These are phyloP conservation scores for Gallirallus australis DNA, from an alignment of 2,797 vertebrate species.

Conservation along the genomic window DNA sequence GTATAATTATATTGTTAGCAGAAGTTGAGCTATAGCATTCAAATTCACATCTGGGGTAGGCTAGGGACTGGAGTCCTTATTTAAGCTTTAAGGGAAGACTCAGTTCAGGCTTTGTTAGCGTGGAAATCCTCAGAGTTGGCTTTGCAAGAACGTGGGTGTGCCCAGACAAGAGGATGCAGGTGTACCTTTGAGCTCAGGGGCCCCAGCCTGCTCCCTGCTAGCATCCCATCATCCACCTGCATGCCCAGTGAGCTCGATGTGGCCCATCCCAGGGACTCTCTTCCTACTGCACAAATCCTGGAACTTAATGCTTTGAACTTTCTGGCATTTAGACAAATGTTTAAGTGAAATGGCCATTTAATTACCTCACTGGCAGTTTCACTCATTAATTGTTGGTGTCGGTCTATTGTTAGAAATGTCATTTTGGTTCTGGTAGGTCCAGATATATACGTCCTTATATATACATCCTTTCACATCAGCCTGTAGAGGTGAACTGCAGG, in stretches of 20 bases:
- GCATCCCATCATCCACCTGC: neutral
- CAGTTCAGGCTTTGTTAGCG: neutral
- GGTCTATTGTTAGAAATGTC: neutral
- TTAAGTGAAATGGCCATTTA: neutral
- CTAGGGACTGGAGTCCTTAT: neutral
- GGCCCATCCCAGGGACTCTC: neutral
- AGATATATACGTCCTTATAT: neutral
- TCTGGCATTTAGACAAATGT: neutral
- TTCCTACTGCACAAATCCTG: neutral
- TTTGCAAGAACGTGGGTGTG: neutral
- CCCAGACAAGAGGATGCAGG: neutral
- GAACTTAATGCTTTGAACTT: neutral
- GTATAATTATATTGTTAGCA: neutral
- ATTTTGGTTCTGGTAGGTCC: neutral
- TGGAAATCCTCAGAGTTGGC: neutral
- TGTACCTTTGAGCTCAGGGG: neutral
- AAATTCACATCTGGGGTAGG: neutral
- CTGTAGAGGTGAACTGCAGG: neutral
- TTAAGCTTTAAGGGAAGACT: neutral
- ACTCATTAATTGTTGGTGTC: neutral
- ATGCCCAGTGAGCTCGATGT: fast-evolving
- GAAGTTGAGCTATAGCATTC: neutral
- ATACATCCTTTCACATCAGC: neutral
- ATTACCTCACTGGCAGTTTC: neutral
- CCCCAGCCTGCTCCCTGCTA: neutral